Base-by-base conservation (phyloP, 2,113 vertebrate species). In the Candoia aspera region DNA sequence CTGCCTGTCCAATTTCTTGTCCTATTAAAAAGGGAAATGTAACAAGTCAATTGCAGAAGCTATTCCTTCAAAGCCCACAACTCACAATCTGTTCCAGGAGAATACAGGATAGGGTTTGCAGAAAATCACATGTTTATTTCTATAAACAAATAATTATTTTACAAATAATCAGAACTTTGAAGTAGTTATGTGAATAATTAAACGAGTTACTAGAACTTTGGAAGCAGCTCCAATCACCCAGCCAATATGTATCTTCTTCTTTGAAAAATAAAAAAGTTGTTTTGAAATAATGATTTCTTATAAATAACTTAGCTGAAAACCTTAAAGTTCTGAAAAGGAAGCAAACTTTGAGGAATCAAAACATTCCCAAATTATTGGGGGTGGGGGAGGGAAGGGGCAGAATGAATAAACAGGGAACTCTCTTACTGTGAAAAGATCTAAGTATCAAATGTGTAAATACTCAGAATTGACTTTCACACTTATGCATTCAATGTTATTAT, bases 1-100 rank as follows among this genome's bases (percentile, higher is more conserved):
- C 95, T 99, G 98, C 95, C 98, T 98, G 95, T 99, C 99, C 94
- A 99, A 93, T 68, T 98, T 98, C 98, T 99, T 99, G 97, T 99
- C 99, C 99, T 99, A 83, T 64, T 96, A 85, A 84, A 79, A 83
- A 94, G 91, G 87, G 8, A 94, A 15, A 91, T 46, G n/a, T 84
- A 42, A 3, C 24, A 83, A 21, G 24, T 87, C 6, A 87, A 6
- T 8, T 68, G 29, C 15, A 4, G 11, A 91, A 87, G 49, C 1
- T 21, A 21, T 23, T 42, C 17, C 42, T 86, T 33, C 49, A 53
- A 85, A 53, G 4, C 1, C 4, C n/a, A 46, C 11, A 46, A n/a
- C 42, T 26, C 24, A 53, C 2, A 17, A 0, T 60, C 9, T 60
- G 6, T 29, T 21, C 13, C 33, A 24, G 33, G 57, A 10, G 73